phyloP scores from a whole-genome alignment of 2,888 invertebrate species.

The Euphydryas editha region DNA sequence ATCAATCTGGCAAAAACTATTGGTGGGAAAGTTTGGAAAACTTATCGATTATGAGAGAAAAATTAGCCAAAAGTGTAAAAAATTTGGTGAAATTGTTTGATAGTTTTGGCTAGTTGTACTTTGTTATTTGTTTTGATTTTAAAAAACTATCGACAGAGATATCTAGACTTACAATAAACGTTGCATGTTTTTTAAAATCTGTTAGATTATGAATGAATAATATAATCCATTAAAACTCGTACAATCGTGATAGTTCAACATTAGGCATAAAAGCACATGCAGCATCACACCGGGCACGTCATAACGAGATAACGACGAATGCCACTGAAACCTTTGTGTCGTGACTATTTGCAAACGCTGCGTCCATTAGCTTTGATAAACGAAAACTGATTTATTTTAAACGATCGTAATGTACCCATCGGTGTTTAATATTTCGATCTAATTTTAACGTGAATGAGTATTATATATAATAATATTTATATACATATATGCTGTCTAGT shows the following conservation, averaged over 20 bases:
- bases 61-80: too few relatives aligned
- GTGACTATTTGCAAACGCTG: constrained; percentile 49
- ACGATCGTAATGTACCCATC: constrained; percentile 14
- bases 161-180: too few relatives aligned
- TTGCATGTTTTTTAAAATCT: neutral
- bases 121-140: too few relatives aligned
- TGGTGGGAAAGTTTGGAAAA: too few relatives aligned
- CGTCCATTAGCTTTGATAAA: constrained; percentile 44
- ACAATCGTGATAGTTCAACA: constrained; percentile 37
- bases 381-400: constrained; percentile 24
- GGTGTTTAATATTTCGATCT: constrained; percentile 4
- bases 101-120: too few relatives aligned
- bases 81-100: too few relatives aligned
- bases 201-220: constrained; percentile 6
- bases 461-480: too few relatives aligned
- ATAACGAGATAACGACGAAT: constrained; percentile 40
- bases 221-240: constrained; percentile 15
- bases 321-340: constrained; percentile 44
- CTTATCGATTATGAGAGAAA: too few relatives aligned
- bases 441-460: neutral
- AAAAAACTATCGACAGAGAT: too few relatives aligned
- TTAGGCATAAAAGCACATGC: constrained; percentile 32
- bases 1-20: too few relatives aligned
- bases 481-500: neutral
- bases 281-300: constrained; percentile 26